Evolutionary conservation across 2,797 vertebrate genomes (phyloP).

Genomic region (Crocidura indochinensis): DNA sequence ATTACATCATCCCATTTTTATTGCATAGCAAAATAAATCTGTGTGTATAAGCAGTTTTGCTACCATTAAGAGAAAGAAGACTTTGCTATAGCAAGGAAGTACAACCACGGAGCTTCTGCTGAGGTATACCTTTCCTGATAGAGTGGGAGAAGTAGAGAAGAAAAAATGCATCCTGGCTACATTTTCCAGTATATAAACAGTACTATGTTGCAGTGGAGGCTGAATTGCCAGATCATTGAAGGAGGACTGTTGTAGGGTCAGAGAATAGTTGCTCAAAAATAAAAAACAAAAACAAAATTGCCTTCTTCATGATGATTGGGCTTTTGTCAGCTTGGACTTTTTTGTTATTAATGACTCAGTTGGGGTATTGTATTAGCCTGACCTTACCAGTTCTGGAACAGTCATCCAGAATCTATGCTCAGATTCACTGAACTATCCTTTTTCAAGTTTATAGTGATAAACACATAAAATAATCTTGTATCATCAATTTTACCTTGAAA

Average conservation of each 20-base stretch:
- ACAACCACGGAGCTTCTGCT: neutral
- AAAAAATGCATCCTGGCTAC: neutral
- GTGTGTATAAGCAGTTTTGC: constrained; percentile 5
- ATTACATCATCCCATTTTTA: neutral
- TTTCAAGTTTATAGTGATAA: neutral
- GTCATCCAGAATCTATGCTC: neutral
- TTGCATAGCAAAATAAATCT: constrained; percentile 60
- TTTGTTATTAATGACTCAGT: constrained; percentile 52
- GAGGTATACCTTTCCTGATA: neutral
- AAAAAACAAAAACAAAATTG: neutral
- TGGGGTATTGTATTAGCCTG: neutral
- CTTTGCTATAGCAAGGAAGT: neutral
- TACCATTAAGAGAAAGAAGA: constrained; percentile 27
- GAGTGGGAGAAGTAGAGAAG: neutral
- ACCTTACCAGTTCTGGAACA: constrained; percentile 6
- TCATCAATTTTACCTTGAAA: constrained; percentile 20
- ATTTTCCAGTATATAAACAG: neutral
- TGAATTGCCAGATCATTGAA: neutral
- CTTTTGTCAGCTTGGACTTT: neutral
- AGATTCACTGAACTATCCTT: constrained; percentile 17
- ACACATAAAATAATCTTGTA: constrained; percentile 34
- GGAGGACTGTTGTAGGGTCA: neutral
- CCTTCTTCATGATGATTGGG: neutral
- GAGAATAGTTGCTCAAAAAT: neutral
- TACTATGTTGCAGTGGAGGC: neutral